These are phyloP conservation scores for Caradrina clavipalpis DNA, from an alignment of 2,888 invertebrate species.

Conservation along the genomic window DNA sequence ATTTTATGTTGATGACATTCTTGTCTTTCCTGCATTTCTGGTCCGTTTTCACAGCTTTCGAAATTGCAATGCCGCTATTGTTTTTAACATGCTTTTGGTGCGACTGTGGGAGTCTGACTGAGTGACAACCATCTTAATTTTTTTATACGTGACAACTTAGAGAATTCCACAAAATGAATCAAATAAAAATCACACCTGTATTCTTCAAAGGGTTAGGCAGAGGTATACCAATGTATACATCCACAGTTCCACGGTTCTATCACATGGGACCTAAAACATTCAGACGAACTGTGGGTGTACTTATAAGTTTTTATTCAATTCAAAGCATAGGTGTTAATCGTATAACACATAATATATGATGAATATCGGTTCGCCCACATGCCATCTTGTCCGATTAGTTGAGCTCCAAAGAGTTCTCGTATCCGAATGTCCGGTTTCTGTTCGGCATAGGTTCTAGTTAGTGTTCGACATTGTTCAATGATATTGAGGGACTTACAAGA, in stretches of 20 bases:
- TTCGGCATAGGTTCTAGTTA: constrained; percentile 13
- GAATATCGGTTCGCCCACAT: not conserved
- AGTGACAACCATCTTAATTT: no score
- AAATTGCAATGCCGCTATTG: not conserved
- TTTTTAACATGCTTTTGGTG: not conserved
- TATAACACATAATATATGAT: constrained; percentile 24
- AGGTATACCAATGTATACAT: no score
- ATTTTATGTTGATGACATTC: not conserved
- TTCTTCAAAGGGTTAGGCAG: no score
- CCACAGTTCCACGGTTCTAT: no score
- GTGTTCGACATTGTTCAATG: constrained; percentile 11
- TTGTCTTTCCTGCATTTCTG: not conserved
- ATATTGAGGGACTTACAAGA: constrained; percentile 16
- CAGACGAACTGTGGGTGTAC: no score
- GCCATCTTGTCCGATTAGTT: constrained; percentile 20
- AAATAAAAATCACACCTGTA: no score
- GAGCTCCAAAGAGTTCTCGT: constrained; percentile 6
- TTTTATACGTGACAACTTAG: no score
- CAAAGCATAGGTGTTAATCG: constrained; percentile 8
- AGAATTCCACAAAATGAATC: no score
- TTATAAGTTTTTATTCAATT: no score
- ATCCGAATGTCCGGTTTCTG: constrained; percentile 3
- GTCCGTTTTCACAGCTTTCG: not conserved
- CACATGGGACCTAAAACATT: no score
- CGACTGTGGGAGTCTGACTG: no score